Percentiles rank a stretch among this genome's conserved stretches.
phyloP scores from a whole-genome alignment of 1,140 invertebrate species.

The Luehdorfia chinensis region DNA sequence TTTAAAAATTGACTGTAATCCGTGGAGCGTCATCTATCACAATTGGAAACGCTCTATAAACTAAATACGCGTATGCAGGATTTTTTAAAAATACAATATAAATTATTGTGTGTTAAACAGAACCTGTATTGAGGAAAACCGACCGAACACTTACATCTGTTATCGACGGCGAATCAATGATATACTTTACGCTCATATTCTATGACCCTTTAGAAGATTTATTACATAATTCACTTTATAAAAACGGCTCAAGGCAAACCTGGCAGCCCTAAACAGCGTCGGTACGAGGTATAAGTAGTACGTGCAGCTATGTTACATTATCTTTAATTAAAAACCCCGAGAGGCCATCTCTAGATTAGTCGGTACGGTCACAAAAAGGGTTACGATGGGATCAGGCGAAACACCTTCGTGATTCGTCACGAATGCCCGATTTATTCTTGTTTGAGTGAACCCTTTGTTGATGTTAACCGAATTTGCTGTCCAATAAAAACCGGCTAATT shows the following conservation, averaged over 20 bases:
- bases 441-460: conserved; percentile 69
- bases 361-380: conserved; percentile 67
- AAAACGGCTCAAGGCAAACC: conserved; percentile 11
- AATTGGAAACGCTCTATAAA: no score
- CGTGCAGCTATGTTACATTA: conserved; percentile 70
- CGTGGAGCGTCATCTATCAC: no score
- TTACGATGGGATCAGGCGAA: conserved; percentile 59
- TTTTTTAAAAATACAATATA: no score
- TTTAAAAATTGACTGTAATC: no score
- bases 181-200: no score
- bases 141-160: no score
- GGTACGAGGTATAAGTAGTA: conserved; percentile 40
- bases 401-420: conserved; percentile 72
- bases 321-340: conserved; percentile 72
- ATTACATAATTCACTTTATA: no score
- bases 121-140: no score
- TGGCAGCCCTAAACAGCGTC: conserved; percentile 27
- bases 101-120: no score
- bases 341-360: conserved; percentile 69
- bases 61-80: no score
- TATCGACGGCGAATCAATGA: no score
- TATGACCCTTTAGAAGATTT: no score
- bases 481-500: conserved; percentile 72
- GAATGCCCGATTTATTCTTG: conserved; percentile 71
- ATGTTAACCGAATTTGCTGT: conserved; percentile 72